A percentile compares a stretch with the other conserved stretches of the same genome.
Conservation (phyloP, 2,113 vertebrate genomes). For the Oncorhynchus nerka region DNA sequence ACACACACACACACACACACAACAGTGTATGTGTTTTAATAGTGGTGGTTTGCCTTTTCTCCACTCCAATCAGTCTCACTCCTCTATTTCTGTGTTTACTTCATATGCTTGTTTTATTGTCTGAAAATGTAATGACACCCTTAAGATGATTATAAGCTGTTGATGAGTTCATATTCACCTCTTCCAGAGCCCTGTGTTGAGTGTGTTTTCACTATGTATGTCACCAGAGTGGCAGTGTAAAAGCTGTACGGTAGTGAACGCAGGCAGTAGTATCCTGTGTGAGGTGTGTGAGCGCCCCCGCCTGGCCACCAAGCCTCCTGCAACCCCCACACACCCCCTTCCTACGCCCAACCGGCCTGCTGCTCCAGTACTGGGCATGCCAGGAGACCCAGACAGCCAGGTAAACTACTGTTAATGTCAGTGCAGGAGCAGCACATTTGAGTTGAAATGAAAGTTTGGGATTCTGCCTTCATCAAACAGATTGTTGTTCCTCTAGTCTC, state of each 20-base stretch:
- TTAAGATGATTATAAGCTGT: no score
- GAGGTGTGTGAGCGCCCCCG: constrained; percentile 86
- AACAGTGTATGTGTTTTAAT: constrained; percentile 53
- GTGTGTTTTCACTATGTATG: not conserved
- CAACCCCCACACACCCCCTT: constrained; percentile 55
- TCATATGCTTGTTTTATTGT: no score
- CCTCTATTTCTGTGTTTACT: no score
- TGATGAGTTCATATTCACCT: not conserved
- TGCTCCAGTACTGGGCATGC: constrained; percentile 59
- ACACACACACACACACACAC: not conserved
- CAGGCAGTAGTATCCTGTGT: constrained; percentile 80
- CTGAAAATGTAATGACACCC: no score
- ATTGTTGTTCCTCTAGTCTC: no score
- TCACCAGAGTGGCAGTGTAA: constrained; percentile 82
- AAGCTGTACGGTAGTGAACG: constrained; percentile 84
- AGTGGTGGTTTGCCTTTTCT: not conserved
- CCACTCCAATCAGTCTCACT: no score
- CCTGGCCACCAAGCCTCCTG: constrained; percentile 79
- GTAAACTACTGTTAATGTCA: constrained; percentile 35
- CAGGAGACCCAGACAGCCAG: constrained; percentile 69
- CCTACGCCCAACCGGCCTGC: constrained; percentile 58
- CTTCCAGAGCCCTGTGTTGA: not conserved
- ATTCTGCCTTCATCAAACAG: no score
- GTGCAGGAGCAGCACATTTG: no score
- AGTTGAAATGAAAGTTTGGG: no score